phyloP scores from a whole-genome alignment of 2,797 vertebrate genomes.

The Acipenser transmontanus region DNA sequence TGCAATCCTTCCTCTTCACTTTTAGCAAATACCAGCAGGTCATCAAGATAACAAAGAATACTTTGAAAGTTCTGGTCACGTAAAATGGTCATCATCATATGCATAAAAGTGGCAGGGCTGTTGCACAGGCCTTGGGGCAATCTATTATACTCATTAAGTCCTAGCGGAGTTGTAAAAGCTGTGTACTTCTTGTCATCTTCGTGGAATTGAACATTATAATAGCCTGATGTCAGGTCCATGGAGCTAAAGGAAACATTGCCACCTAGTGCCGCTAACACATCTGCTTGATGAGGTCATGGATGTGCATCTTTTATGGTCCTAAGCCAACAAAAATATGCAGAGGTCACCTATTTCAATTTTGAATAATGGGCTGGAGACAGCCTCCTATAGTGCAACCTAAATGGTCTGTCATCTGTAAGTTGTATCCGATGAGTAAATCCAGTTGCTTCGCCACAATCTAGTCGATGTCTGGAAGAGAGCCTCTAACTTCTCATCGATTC shows the following conservation, averaged over 20 bases:
- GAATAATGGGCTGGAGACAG: too few relatives aligned
- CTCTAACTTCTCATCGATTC: too few relatives aligned
- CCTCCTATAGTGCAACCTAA: too few relatives aligned
- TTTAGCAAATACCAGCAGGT: background rate
- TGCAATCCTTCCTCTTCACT: background rate
- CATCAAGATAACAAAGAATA: conserved; percentile 1
- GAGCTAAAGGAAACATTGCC: conserved; percentile 1
- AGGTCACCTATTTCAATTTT: too few relatives aligned
- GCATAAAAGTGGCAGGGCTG: background rate
- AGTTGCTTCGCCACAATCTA: too few relatives aligned
- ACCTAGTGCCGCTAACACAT: background rate
- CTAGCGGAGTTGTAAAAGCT: background rate
- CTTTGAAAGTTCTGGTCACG: background rate
- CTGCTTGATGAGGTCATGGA: background rate
- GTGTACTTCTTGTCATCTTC: conserved; percentile 5
- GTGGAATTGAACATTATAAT: background rate
- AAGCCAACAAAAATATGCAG: too few relatives aligned
- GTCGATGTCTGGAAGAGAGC: too few relatives aligned
- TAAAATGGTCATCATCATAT: background rate
- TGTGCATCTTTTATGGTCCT: background rate
- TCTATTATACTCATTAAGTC: background rate
- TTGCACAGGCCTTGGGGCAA: conserved; percentile 4
- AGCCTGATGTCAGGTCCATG: background rate
- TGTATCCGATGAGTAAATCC: too few relatives aligned
- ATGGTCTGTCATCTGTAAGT: too few relatives aligned